Evolutionary conservation across 2,888 invertebrate species (phyloP).

Genomic region (Xestia xanthographa): DNA sequence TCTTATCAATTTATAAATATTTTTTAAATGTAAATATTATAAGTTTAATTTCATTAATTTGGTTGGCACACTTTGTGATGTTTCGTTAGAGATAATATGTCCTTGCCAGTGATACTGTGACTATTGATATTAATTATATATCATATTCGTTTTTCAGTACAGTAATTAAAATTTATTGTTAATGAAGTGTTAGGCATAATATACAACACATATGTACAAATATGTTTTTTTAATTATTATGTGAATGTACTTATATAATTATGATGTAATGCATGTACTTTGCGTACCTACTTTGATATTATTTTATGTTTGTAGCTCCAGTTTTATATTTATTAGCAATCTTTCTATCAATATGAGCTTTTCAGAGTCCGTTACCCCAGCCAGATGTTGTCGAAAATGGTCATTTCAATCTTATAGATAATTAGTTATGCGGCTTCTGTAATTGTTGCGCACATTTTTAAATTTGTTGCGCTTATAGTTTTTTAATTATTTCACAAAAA

Average conservation of each 20-base stretch:
- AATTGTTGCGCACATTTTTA: no score
- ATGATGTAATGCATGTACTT: constrained; percentile 15
- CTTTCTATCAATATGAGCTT: constrained; percentile 18
- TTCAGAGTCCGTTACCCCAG: no score
- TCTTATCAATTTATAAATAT: constrained; percentile 50
- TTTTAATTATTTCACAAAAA: no score
- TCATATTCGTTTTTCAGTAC: constrained; percentile 52
- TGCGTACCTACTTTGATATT: constrained; percentile 26
- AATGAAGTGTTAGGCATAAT: constrained; percentile 53
- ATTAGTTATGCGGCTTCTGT: no score
- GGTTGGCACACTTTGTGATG: constrained; percentile 55
- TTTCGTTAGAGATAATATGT: constrained; percentile 64
- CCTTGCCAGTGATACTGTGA: constrained; percentile 81
- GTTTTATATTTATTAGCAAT: constrained; percentile 32
- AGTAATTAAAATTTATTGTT: constrained; percentile 63
- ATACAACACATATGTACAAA: constrained; percentile 59
- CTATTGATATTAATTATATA: constrained; percentile 63
- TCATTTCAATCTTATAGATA: no score
- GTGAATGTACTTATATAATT: constrained; percentile 35
- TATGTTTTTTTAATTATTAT: constrained; percentile 13
- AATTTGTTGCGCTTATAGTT: no score
- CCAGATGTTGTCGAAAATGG: no score
- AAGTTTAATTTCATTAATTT: constrained; percentile 58
- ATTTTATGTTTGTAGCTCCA: constrained; percentile 25
- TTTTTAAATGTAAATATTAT: constrained; percentile 63